A percentile compares a stretch with the other conserved stretches of the same genome.
These are phyloP conservation scores for Athalia circularis DNA, from an alignment of 2,888 invertebrate species.

Conservation along the genomic window DNA sequence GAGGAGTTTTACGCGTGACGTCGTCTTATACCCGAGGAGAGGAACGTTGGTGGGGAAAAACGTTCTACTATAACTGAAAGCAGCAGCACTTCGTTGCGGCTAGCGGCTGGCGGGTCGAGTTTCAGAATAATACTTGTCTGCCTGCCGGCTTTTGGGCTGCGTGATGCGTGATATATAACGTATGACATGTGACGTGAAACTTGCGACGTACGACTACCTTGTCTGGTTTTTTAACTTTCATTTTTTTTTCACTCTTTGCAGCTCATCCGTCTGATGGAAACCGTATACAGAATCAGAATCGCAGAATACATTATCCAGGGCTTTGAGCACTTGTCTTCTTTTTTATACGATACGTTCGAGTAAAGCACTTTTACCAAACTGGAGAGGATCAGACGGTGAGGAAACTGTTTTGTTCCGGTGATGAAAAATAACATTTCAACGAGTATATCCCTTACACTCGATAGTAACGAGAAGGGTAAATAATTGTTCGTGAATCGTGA, in stretches of 20 bases:
- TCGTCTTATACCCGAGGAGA: neutral
- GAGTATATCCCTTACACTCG: no score
- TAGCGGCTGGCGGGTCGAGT: conserved; percentile 21
- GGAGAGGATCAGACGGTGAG: no score
- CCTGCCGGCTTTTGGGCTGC: conserved; percentile 21
- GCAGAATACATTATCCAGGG: no score
- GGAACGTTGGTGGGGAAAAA: neutral
- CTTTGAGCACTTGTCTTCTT: no score
- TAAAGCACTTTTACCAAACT: no score
- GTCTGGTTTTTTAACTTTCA: neutral
- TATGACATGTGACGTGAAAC: conserved; percentile 24
- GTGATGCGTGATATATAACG: conserved; percentile 20
- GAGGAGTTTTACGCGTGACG: conserved; percentile 25
- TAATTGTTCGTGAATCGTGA: no score
- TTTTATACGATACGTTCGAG: no score
- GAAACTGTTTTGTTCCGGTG: no score
- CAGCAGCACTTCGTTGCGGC: neutral
- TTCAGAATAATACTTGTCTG: conserved; percentile 36
- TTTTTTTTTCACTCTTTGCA: neutral
- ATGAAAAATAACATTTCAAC: no score
- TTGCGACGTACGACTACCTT: conserved; percentile 2
- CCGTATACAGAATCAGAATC: no score
- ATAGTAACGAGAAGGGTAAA: no score
- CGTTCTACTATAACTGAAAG: conserved; percentile 24
- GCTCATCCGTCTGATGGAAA: no score